These are phyloP conservation scores for Papilio machaon DNA, from an alignment of 1,140 invertebrate species.

Conservation along the genomic window DNA sequence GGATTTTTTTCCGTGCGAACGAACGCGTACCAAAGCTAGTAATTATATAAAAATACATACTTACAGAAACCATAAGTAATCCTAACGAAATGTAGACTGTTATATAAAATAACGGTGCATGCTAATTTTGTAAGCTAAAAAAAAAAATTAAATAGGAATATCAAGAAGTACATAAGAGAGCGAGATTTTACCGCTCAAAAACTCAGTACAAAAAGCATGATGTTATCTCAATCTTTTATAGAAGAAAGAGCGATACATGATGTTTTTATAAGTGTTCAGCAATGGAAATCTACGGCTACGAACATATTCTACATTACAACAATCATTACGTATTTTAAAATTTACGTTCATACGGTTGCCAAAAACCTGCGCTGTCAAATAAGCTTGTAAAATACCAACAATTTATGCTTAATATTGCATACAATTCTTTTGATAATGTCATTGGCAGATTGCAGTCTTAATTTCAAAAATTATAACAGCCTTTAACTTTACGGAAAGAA, in stretches of 20 bases:
- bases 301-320: conserved; percentile 2
- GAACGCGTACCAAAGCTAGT: too few relatives aligned
- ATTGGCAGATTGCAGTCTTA: conserved; percentile 17
- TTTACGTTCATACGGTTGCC: background rate
- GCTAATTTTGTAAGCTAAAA: background rate
- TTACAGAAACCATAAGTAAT: background rate
- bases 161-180: background rate
- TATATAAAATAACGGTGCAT: background rate
- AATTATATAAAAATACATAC: too few relatives aligned
- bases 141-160: background rate
- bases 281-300: background rate
- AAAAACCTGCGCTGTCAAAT: conserved; percentile 1
- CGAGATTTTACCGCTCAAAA: too few relatives aligned
- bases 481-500: too few relatives aligned
- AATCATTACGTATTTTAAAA: conserved; percentile 27
- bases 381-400: conserved; percentile 24
- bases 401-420: conserved; percentile 20
- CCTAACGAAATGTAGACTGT: background rate
- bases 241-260: background rate
- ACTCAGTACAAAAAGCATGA: too few relatives aligned
- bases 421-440: conserved; percentile 15
- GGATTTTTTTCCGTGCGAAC: too few relatives aligned
- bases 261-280: background rate
- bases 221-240: too few relatives aligned
- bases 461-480: conserved; percentile 1